Conservation (phyloP, 2,797 vertebrate genomes). For the Poeciliopsis turneri region DNA sequence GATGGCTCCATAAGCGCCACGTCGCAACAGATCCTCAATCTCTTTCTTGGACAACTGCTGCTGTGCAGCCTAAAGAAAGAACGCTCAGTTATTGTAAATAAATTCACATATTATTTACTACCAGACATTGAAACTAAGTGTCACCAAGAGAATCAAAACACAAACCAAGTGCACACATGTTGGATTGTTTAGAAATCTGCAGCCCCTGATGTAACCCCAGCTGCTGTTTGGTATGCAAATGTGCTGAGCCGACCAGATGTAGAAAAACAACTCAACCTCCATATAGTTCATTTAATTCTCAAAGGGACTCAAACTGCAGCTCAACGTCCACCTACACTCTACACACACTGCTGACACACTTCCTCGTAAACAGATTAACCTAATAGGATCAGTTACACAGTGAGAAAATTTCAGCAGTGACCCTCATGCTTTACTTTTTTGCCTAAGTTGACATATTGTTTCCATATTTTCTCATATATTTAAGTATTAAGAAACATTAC, state of each 20-base stretch:
- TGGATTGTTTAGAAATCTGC: conserved; percentile 28
- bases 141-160: neutral
- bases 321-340: conserved; percentile 68
- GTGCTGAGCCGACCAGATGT: conserved; percentile 55
- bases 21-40: conserved; percentile 94
- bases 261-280: conserved; percentile 44
- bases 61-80: conserved; percentile 79
- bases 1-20: conserved; percentile 96
- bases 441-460: conserved; percentile 29
- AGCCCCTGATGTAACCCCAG: conserved; percentile 16
- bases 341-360: conserved; percentile 63
- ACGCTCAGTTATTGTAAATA: neutral
- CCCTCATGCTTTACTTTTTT: conserved; percentile 37
- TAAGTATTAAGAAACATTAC: conserved; percentile 13
- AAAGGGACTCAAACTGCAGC: conserved; percentile 40
- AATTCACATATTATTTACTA: neutral
- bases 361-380: conserved; percentile 60
- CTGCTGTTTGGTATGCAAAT: conserved; percentile 59
- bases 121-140: neutral
- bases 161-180: neutral
- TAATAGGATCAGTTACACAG: conserved; percentile 61
- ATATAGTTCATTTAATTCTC: conserved; percentile 55
- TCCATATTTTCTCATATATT: conserved; percentile 19
- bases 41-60: conserved; percentile 98
- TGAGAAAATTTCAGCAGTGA: conserved; percentile 42